These are phyloP conservation scores for Pseudococcus viburni DNA, from an alignment of 2,888 invertebrate species.

Conservation along the genomic window DNA sequence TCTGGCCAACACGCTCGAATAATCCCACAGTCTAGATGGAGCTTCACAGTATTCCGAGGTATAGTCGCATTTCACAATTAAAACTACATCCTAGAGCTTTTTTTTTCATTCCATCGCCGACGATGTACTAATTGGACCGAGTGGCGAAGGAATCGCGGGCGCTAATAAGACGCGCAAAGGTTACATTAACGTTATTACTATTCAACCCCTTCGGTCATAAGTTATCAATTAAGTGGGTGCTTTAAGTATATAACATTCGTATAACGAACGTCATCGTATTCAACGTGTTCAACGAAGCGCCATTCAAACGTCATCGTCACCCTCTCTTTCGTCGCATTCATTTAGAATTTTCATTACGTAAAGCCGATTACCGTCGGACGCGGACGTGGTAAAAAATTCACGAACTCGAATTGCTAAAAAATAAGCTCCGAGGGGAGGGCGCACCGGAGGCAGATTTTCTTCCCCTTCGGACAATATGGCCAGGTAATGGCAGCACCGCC, in stretches of 20 bases:
- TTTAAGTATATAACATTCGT: slow-evolving; percentile 1
- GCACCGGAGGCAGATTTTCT: no score
- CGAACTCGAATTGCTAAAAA: slow-evolving; percentile 23
- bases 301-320: slow-evolving; percentile 3
- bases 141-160: neutral
- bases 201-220: slow-evolving; percentile 27
- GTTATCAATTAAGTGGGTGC: slow-evolving; percentile 5
- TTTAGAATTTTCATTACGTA: slow-evolving; percentile 35
- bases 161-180: slow-evolving; percentile 18
- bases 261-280: slow-evolving; percentile 1
- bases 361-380: neutral
- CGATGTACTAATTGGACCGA: neutral
- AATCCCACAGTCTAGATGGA: slow-evolving; percentile 1
- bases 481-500: neutral
- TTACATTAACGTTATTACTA: slow-evolving; percentile 4
- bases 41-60: neutral
- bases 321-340: slow-evolving; percentile 3
- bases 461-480: neutral
- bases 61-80: neutral
- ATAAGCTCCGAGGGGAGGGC: neutral
- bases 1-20: slow-evolving; percentile 27
- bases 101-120: neutral
- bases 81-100: neutral
- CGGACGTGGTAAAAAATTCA: neutral
- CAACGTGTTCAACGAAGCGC: slow-evolving; percentile 5